A percentile compares a stretch with the other conserved stretches of the same genome.
These are phyloP conservation scores for Eucriotettix oculatus DNA, from an alignment of 2,888 invertebrate species.

Conservation along the genomic window DNA sequence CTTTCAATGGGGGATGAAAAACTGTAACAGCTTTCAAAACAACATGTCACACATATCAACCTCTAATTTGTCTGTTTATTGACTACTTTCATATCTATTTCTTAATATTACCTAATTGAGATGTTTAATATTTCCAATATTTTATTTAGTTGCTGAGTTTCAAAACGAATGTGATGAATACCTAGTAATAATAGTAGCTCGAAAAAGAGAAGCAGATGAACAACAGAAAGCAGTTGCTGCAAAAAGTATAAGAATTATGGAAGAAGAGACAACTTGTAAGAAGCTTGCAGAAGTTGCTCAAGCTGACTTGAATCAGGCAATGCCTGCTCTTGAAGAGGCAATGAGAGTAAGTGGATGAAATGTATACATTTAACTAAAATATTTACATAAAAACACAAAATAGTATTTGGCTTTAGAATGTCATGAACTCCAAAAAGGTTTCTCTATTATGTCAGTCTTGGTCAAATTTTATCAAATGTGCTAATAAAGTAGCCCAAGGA, in stretches of 20 bases:
- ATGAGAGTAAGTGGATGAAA: conserved; percentile 29
- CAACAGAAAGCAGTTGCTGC: conserved; percentile 57
- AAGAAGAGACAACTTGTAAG: conserved; percentile 68
- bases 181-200: conserved; percentile 61
- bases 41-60: neutral
- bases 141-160: conserved; percentile 35
- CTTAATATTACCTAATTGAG: no score
- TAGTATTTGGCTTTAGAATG: no score
- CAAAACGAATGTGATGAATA: conserved; percentile 75
- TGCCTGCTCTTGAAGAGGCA: conserved; percentile 78
- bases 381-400: no score
- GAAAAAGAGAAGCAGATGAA: conserved; percentile 69
- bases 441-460: no score
- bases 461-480: no score
- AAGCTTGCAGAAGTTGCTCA: conserved; percentile 67
- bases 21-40: no score
- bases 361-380: neutral
- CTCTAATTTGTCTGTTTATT: neutral
- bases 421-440: no score
- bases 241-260: conserved; percentile 53
- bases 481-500: no score
- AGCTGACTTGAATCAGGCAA: conserved; percentile 64
- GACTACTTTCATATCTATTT: neutral
- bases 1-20: no score
- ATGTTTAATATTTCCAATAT: no score